Evolutionary conservation across 2,888 invertebrate genomes (phyloP), one percentile per base, ranked within the genome.

Genomic region (Onthophagus sagittarius): DNA sequence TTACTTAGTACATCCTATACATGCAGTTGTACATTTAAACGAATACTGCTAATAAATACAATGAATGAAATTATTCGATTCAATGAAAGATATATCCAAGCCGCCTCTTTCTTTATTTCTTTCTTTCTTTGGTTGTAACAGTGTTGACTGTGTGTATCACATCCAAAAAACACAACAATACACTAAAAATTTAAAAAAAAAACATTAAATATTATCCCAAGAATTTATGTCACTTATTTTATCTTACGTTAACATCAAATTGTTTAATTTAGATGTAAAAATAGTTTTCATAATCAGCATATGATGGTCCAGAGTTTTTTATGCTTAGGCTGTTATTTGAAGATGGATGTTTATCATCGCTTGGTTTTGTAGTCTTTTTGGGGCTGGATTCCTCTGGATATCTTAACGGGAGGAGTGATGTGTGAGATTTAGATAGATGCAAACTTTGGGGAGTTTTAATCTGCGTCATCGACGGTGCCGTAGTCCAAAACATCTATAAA

Each of bases 251-350:
- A 73, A 23, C 39, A 71, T 23, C 67, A 72, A 67, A 13, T 15
- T 23, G 14, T 31, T 62, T 31, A 62, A 72, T 69, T 87, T 83
- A 91, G 80, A 91, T 91, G 81, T 90, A 91, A 80, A 91, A 89
- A 82, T 90, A 91, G 83, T 91, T 90, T 81, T 91, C 90, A 80
- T 91, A 90, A 78, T 90, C 89, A 64, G 89, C 88, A 78, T 89
- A 90, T 5, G 88, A 85, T 72, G 87, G 85, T 71, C 79, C 78
- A 69, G 80, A 78, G 69, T 77, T 77, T 74, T 73, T 74, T 15
- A 63, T 77, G 70, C 75, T 84, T 83, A 70, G 78, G 75, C 71
- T 77, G 33, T 75, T 78, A 71, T 77, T 80, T 0, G 77, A 76
- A 32, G 78, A 76, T 14, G 76, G 64, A 23, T 76, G 77, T 62